Base-by-base conservation (phyloP, 92 coral and sea anemone species). In the Actinernus sp. region DNA sequence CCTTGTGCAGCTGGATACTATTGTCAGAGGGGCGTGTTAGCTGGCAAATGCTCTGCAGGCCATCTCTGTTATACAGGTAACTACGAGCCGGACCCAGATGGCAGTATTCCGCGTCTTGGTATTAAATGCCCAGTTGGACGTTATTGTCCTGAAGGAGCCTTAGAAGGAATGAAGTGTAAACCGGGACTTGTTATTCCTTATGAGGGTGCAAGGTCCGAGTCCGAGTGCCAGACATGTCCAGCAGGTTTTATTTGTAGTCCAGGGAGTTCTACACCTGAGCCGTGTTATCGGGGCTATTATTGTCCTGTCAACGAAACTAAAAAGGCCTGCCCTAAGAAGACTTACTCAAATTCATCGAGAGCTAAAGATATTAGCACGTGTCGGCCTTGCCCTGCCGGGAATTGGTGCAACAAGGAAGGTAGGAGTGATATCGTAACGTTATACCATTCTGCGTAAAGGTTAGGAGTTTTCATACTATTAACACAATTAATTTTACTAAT, bases 241-340 rank as follows among this genome's bases (percentile, higher is more conserved):
- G 93, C 98, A 48, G 98, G 98, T 39, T 92, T 82, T 79, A 94
- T 94, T 39, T 94, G 98, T 48, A 55, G 52, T 26, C 69, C 90
- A 16, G 93, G 86, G 6, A 87, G 85, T 22, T 87, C 98, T 2
- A 66, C 87, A 24, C 94, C 98, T 22, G 75, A 81, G 34, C 91
- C 88, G 28, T 94, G 98, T 58, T 81, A 92, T 0, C 71, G 73
- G n/a, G 98, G 98, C 3, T 84, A 59, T 57, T 94, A 83, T 55
- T 94, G 98, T 45, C 97, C 97, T 0, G 89, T 77, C 59, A 94
- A 94, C 46, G 88, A 82, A 63, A 82, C 97, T 4, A 78, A 56
- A 30, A 65, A 53, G 66, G 90, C 96, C 26, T 94, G 98, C 41
- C 95, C 95, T 2, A 24, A 67, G 27, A 76, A 55, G 34, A 90